phyloP scores from a whole-genome alignment of 2,113 vertebrate genomes.

The Centropus unirufus region DNA sequence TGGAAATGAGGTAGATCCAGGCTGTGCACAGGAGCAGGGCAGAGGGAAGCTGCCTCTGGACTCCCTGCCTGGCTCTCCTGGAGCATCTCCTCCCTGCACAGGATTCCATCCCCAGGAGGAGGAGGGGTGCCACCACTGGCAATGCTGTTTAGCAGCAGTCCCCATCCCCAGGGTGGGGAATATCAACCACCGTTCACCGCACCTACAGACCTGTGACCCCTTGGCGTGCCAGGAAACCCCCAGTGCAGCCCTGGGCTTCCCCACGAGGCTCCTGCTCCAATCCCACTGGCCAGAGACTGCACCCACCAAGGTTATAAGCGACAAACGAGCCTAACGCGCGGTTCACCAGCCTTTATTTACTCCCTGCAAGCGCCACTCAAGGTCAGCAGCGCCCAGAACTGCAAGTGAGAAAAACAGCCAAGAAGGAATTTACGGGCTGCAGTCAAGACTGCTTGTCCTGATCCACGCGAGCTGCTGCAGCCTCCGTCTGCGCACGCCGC shows the following conservation, averaged over 20 bases:
- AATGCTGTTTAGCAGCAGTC: background rate
- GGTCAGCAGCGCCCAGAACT: background rate
- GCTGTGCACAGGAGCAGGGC: background rate
- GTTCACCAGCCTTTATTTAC: conserved; percentile 46
- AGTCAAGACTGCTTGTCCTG: background rate
- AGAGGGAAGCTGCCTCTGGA: background rate
- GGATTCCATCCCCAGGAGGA: background rate
- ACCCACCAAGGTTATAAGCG: conserved; percentile 4
- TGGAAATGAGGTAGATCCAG: background rate
- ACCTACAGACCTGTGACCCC: background rate
- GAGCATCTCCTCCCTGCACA: background rate
- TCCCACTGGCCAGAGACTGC: background rate
- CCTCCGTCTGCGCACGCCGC: accelerated
- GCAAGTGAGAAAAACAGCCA: background rate
- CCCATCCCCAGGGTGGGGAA: background rate
- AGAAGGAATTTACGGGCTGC: background rate
- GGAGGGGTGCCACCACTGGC: accelerated
- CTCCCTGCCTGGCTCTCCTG: background rate
- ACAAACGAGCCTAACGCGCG: background rate
- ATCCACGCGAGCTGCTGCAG: background rate
- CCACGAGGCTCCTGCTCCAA: background rate
- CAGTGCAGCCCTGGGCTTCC: background rate
- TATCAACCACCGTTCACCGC: background rate
- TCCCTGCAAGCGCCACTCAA: conserved; percentile 16
- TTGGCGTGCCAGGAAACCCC: accelerated